These are phyloP conservation scores for Cynopterus brachyotis DNA, from an alignment of 2,113 vertebrate genomes.

Conservation along the genomic window DNA sequence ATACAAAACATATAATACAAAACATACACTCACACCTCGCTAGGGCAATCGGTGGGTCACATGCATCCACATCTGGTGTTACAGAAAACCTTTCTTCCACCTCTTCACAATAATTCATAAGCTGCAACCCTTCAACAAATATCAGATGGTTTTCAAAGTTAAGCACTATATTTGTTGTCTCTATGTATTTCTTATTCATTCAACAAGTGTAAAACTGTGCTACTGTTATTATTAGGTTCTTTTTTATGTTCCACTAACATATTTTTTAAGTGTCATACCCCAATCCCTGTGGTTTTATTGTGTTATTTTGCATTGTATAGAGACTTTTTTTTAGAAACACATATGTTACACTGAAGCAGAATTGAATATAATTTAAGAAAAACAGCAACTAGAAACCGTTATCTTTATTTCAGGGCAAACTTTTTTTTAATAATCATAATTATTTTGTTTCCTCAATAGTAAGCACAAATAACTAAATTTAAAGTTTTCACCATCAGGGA, in stretches of 20 bases:
- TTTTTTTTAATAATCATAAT: neutral
- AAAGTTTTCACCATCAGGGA: neutral
- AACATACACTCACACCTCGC: neutral
- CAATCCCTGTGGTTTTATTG: neutral
- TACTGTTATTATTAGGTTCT: neutral
- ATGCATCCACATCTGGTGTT: neutral
- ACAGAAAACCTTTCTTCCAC: neutral
- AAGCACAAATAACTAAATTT: neutral
- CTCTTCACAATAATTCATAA: neutral
- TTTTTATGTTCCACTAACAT: neutral
- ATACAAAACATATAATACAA: neutral
- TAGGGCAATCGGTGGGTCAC: neutral
- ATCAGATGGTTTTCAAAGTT: neutral
- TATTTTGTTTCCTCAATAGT: neutral
- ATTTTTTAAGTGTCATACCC: neutral
- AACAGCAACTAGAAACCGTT: neutral
- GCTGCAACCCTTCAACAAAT: neutral
- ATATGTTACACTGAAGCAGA: neutral
- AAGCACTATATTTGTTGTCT: neutral
- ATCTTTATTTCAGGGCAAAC: neutral
- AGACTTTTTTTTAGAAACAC: neutral
- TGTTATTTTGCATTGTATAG: neutral
- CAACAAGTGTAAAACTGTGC: neutral
- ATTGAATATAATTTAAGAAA: neutral
- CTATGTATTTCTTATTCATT: neutral